Evolutionary conservation across 2,113 vertebrate genomes (phyloP), one percentile per base, ranked within the genome.

Genomic region (Apeltes quadracus): DNA sequence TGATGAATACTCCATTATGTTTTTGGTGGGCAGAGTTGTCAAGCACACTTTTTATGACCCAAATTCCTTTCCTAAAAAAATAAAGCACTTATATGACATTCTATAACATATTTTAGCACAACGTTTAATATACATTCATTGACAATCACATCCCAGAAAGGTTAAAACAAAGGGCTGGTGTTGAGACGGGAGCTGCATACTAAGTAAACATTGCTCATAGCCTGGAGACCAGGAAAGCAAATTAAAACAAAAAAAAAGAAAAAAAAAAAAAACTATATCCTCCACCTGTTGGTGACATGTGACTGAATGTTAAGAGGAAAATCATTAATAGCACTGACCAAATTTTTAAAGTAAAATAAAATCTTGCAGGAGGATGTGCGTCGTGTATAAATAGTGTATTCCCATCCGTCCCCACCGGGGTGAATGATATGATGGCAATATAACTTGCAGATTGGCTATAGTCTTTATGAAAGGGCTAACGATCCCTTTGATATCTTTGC

Each of bases 91-190:
- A 27, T 50, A 36, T 8, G n/a, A 44, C 46, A 64, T 55, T 15
- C 20, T 65, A 68, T 10, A 54, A 62, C 39, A 72, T 71, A 59
- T 27, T 78, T 62, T 0, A 50, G 18, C 3, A 69, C n/a, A 80
- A 72, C 11, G n/a, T n/a, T 27, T 16, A 15, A 13, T n/a, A 65
- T 36, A 54, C 29, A 57, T 29, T 22, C 23, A 29, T 39, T 27
- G 39, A 7, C 44, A 25, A 48, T 54, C 29, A 20, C 0, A 38
- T 66, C 54, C 41, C 48, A 53, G 15, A 74, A 25, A 65, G 41
- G 50, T 77, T 69, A 13, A 73, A 32, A 61, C 48, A 69, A 27
- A 29, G 22, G 11, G 25, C 18, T 0, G 11, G 16, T 20, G 38
- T 12, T 39, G 23, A 58, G 50, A 63, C 27, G 50, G 53, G 4